These are phyloP conservation scores for Harpegnathos saltator DNA, from an alignment of 1,140 invertebrate genomes.

Conservation along the genomic window DNA sequence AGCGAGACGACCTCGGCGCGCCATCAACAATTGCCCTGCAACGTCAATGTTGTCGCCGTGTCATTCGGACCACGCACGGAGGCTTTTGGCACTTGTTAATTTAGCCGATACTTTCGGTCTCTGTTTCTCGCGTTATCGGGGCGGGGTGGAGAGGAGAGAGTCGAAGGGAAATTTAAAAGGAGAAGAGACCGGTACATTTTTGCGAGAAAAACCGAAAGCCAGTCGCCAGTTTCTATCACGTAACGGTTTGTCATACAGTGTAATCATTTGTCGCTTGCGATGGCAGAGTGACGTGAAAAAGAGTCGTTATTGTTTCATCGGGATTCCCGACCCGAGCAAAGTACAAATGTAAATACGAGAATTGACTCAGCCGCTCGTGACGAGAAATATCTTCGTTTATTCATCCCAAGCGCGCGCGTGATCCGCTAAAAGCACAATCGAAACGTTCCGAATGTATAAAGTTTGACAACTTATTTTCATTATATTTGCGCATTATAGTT, in stretches of 20 bases:
- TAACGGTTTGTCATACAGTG: not conserved
- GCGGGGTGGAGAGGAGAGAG: too few relatives aligned
- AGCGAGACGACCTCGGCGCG: slow-evolving; percentile 84
- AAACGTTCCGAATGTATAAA: not conserved
- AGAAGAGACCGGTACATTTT: not conserved
- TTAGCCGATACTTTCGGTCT: not conserved
- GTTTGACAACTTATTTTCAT: slow-evolving; percentile 18
- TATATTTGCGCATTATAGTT: not conserved
- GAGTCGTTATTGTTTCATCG: not conserved
- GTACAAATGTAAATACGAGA: slow-evolving; percentile 13
- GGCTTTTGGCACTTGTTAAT: not conserved
- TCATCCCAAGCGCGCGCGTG: not conserved
- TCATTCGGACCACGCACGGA: slow-evolving; percentile 31
- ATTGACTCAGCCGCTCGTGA: slow-evolving; percentile 13
- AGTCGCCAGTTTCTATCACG: not conserved
- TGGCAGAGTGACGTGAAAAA: not conserved
- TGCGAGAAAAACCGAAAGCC: not conserved
- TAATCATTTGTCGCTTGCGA: not conserved
- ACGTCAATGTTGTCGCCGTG: slow-evolving; percentile 71
- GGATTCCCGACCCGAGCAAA: not conserved
- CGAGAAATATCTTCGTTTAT: slow-evolving; percentile 21
- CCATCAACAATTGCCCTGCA: slow-evolving; percentile 85
- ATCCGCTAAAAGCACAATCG: not conserved
- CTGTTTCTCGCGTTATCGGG: not conserved
- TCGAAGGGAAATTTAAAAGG: too few relatives aligned